A percentile compares a stretch with the other conserved stretches of the same genome.
Evolutionary conservation across 1,140 invertebrate species (phyloP).

Genomic region (Microplitis demolitor): DNA sequence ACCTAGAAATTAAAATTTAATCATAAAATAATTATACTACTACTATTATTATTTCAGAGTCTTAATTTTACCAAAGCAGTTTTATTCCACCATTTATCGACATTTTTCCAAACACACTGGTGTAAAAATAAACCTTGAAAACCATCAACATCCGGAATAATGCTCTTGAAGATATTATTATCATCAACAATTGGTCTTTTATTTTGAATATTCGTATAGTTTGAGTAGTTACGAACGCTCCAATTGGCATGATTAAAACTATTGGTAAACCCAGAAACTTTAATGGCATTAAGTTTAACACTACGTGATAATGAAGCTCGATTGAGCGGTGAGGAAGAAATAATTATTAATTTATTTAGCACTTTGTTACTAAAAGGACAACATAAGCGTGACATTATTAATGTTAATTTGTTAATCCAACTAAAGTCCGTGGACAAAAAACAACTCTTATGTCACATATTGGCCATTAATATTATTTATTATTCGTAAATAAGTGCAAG

Average conservation of each 20-base stretch:
- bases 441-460: too few species aligned
- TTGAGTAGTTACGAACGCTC: background rate
- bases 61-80: conserved; percentile 19
- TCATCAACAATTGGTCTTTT: background rate
- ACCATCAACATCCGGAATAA: background rate
- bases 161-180: conserved; percentile 16
- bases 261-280: too few species aligned
- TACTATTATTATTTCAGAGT: background rate
- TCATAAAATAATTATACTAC: background rate
- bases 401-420: too few species aligned
- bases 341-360: too few species aligned
- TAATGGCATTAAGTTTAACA: too few species aligned
- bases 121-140: conserved; percentile 9
- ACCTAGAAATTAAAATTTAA: conserved; percentile 57
- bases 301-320: too few species aligned
- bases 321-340: too few species aligned
- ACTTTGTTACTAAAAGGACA: too few species aligned
- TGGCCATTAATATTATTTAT: too few species aligned
- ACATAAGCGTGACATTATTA: too few species aligned
- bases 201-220: background rate
- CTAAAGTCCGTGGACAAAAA: too few species aligned
- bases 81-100: conserved; percentile 27
- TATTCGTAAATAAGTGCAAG: too few species aligned
- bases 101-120: conserved; percentile 20
- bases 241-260: background rate